Conservation (phyloP, 2,888 invertebrate species). For the Tenthredo scrophulariae region DNA sequence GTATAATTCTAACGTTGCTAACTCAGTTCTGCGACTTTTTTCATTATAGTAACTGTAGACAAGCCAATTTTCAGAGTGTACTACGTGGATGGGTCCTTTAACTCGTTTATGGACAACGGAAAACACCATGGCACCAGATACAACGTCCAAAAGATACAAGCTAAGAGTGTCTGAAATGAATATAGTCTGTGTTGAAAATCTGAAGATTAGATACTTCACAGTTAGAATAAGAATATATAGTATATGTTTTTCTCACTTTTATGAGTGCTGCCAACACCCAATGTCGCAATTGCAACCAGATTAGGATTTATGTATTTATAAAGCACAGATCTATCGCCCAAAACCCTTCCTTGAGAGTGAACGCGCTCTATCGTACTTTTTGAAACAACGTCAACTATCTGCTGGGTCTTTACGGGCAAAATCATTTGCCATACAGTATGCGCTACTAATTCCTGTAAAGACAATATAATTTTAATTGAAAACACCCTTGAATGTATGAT, state of each 20-base stretch:
- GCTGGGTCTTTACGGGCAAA: slow-evolving; percentile 82
- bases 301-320: slow-evolving; percentile 99
- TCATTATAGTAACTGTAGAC: slow-evolving; percentile 97
- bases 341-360: slow-evolving; percentile 96
- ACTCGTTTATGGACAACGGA: slow-evolving; percentile 92
- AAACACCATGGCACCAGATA: slow-evolving; percentile 92
- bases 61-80: slow-evolving; percentile 98
- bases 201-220: background rate
- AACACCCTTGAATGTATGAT: background rate
- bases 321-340: slow-evolving; percentile 96
- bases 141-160: slow-evolving; percentile 93
- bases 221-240: background rate
- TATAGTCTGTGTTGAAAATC: background rate
- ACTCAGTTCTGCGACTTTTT: slow-evolving; percentile 94
- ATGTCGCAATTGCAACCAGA: slow-evolving; percentile 91
- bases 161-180: slow-evolving; percentile 85
- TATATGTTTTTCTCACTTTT: slow-evolving; percentile 81
- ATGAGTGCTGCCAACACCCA: slow-evolving; percentile 87
- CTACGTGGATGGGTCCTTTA: slow-evolving; percentile 90
- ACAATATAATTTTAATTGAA: slow-evolving; percentile 46
- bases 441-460: slow-evolving; percentile 81
- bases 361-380: slow-evolving; percentile 87
- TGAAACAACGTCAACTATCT: slow-evolving; percentile 83
- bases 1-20: slow-evolving; percentile 96
- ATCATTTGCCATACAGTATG: slow-evolving; percentile 87